Conservation (phyloP, 2,888 invertebrate species). For the Leptopterna dolabrata region DNA sequence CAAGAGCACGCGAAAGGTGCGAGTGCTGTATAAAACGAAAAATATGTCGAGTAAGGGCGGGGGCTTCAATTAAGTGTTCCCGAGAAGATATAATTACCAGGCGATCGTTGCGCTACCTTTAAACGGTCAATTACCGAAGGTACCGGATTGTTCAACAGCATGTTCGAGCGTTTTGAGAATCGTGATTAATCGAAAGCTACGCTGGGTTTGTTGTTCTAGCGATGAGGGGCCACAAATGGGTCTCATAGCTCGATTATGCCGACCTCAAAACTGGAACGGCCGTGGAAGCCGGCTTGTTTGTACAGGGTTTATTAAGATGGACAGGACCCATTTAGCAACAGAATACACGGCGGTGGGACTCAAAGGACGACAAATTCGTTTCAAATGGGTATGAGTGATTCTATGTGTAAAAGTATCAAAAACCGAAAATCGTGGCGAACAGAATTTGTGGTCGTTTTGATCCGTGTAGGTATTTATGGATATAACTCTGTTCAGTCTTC, state of each 20-base stretch:
- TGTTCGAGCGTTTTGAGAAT: background rate
- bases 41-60: background rate
- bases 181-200: background rate
- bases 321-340: background rate
- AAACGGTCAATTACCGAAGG: background rate
- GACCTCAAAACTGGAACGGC: background rate
- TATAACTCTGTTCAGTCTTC: no score
- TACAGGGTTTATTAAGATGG: background rate
- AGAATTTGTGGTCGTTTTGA: no score
- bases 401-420: no score
- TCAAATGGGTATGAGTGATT: no score
- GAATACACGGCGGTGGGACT: background rate
- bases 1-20: constrained; percentile 43
- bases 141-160: background rate
- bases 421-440: no score
- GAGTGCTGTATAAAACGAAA: constrained; percentile 13
- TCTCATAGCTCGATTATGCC: background rate
- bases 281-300: background rate
- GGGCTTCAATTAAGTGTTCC: background rate
- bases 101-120: background rate
- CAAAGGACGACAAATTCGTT: background rate
- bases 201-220: background rate
- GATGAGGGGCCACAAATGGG: background rate
- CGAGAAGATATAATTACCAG: background rate
- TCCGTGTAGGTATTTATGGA: no score